A percentile compares a stretch with the other conserved stretches of the same genome.
phyloP scores from a whole-genome alignment of 2,888 invertebrate genomes.

The Meteorus colon region DNA sequence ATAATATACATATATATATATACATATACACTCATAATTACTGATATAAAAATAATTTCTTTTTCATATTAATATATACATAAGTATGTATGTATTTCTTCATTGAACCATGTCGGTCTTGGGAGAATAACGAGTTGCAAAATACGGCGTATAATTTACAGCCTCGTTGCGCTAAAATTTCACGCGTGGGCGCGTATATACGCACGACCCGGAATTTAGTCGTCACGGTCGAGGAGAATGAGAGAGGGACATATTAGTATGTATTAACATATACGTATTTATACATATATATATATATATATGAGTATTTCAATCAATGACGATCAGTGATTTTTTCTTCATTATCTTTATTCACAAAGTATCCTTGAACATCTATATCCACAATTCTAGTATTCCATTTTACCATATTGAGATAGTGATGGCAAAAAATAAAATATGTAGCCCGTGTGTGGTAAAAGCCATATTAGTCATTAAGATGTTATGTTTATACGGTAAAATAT shows the following conservation, averaged over 20 bases:
- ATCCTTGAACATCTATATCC: not conserved
- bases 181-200: constrained; percentile 26
- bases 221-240: constrained; percentile 34
- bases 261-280: not conserved
- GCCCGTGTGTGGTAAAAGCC: not conserved
- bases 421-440: constrained; percentile 8
- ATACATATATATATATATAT: not conserved
- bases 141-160: constrained; percentile 32
- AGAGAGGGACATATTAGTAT: constrained; percentile 5
- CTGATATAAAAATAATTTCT: not conserved
- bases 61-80: not conserved
- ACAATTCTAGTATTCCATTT: not conserved
- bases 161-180: constrained; percentile 33
- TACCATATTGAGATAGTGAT: not conserved
- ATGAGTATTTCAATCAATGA: not conserved
- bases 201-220: constrained; percentile 36
- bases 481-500: not conserved
- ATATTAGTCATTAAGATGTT: constrained; percentile 13
- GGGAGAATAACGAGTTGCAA: constrained; percentile 28
- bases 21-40: not conserved
- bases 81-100: constrained; percentile 9
- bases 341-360: not conserved
- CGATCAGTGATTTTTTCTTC: not conserved
- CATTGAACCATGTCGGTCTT: constrained; percentile 25
- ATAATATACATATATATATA: not conserved